These are phyloP conservation scores for Pollenia labialis DNA, from an alignment of 2,888 invertebrate genomes.

Conservation along the genomic window DNA sequence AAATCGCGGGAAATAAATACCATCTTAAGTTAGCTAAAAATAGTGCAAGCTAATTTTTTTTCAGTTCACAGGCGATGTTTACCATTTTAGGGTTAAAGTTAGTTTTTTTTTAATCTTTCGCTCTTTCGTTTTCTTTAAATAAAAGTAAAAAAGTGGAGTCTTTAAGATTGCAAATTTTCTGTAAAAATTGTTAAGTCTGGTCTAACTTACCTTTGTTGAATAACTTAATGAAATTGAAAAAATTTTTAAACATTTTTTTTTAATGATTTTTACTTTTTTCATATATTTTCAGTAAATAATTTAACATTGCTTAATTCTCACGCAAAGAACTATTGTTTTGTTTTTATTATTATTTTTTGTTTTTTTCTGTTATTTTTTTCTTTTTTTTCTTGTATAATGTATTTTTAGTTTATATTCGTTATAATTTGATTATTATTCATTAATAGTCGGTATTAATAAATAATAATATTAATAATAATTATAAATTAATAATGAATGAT, in stretches of 20 bases:
- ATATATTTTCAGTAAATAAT: slow-evolving; percentile 84
- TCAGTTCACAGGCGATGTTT: too few species aligned
- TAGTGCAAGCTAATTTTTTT: too few species aligned
- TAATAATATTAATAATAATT: slow-evolving; percentile 66
- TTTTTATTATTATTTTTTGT: slow-evolving; percentile 71
- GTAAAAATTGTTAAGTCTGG: too few species aligned
- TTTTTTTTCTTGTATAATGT: slow-evolving; percentile 62
- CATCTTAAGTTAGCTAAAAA: too few species aligned
- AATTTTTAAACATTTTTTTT: slow-evolving; percentile 26
- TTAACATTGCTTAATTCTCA: slow-evolving; percentile 84
- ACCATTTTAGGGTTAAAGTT: too few species aligned
- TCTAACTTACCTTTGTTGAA: too few species aligned
- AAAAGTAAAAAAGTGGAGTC: too few species aligned
- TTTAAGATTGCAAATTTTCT: too few species aligned
- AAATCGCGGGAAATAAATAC: too few species aligned
- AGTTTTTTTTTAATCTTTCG: too few species aligned
- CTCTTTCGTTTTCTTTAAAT: too few species aligned
- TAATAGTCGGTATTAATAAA: slow-evolving; percentile 70
- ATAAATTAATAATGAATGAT: slow-evolving; percentile 68
- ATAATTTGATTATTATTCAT: slow-evolving; percentile 71
- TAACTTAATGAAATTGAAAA: slow-evolving; percentile 47
- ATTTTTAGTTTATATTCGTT: slow-evolving; percentile 69
- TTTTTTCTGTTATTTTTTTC: slow-evolving; percentile 43
- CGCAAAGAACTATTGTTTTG: slow-evolving; percentile 84
- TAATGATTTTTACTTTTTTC: slow-evolving; percentile 75